Percentiles rank a stretch among this genome's conserved stretches.
Evolutionary conservation across 2,888 invertebrate genomes (phyloP).

Genomic region (Thysanoteuthis rhombus): DNA sequence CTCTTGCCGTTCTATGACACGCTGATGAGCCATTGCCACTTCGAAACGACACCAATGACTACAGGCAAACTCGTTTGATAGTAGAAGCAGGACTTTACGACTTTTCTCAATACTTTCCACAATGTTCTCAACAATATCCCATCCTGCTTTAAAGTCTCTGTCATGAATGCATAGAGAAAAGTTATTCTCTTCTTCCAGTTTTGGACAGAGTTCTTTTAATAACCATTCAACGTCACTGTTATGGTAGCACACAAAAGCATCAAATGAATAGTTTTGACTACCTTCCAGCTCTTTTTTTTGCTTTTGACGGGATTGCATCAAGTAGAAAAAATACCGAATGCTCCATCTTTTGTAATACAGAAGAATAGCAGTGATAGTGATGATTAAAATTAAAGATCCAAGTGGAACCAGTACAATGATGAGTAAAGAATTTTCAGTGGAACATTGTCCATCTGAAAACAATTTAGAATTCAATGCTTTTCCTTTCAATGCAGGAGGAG

Average conservation of each 20-base stretch:
- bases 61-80: slow-evolving; percentile 75
- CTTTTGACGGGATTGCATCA: slow-evolving; percentile 43
- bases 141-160: slow-evolving; percentile 79
- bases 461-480: neutral
- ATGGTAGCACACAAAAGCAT: slow-evolving; percentile 79
- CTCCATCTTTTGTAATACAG: slow-evolving; percentile 72
- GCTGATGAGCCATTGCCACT: slow-evolving; percentile 77
- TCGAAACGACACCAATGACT: slow-evolving; percentile 82
- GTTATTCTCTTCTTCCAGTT: slow-evolving; percentile 72
- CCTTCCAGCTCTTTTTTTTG: neutral
- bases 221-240: slow-evolving; percentile 77
- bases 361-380: slow-evolving; percentile 43
- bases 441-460: slow-evolving; percentile 30
- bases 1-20: slow-evolving; percentile 67
- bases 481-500: neutral
- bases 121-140: slow-evolving; percentile 78
- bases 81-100: slow-evolving; percentile 74
- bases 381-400: slow-evolving; percentile 33
- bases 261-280: slow-evolving; percentile 69
- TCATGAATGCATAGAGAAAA: slow-evolving; percentile 75
- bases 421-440: neutral
- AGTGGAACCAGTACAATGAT: neutral
- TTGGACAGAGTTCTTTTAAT: slow-evolving; percentile 74
- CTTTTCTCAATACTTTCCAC: slow-evolving; percentile 78
- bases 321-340: slow-evolving; percentile 71